Evolutionary conservation across 2,888 invertebrate species (phyloP).

Genomic region (Protonemura montana): DNA sequence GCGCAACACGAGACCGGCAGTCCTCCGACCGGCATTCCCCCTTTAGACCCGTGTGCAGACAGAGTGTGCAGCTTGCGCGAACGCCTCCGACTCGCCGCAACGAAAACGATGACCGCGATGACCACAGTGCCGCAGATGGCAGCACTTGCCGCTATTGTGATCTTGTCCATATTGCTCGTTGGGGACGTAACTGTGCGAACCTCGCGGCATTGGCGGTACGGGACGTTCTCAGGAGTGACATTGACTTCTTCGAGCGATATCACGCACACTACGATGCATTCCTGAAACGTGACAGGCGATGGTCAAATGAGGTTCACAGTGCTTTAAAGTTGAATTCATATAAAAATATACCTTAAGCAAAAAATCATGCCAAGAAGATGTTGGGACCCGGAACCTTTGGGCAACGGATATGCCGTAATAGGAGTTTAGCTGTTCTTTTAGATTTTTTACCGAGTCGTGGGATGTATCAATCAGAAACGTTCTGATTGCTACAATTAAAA

Average conservation of each 20-base stretch:
- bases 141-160: slow-evolving; percentile 91
- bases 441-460: too few species aligned
- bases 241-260: slow-evolving; percentile 88
- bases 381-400: too few species aligned
- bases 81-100: slow-evolving; percentile 80
- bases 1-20: slow-evolving; percentile 83
- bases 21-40: slow-evolving; percentile 58
- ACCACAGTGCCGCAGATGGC: slow-evolving; percentile 93
- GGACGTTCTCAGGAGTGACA: slow-evolving; percentile 86
- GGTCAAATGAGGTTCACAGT: slow-evolving; percentile 41
- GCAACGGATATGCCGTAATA: too few species aligned
- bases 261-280: slow-evolving; percentile 93
- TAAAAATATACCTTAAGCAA: too few species aligned
- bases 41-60: slow-evolving; percentile 66
- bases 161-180: slow-evolving; percentile 92
- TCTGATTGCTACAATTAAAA: too few species aligned
- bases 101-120: slow-evolving; percentile 87
- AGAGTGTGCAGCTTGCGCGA: slow-evolving; percentile 76
- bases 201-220: slow-evolving; percentile 86
- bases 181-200: slow-evolving; percentile 84
- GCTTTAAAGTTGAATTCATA: neutral
- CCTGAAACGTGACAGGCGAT: slow-evolving; percentile 63
- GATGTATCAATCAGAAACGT: too few species aligned
- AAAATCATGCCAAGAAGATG: too few species aligned
- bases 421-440: too few species aligned